Conservation (phyloP, 2,888 invertebrate genomes). For the Lobophora halterata region DNA sequence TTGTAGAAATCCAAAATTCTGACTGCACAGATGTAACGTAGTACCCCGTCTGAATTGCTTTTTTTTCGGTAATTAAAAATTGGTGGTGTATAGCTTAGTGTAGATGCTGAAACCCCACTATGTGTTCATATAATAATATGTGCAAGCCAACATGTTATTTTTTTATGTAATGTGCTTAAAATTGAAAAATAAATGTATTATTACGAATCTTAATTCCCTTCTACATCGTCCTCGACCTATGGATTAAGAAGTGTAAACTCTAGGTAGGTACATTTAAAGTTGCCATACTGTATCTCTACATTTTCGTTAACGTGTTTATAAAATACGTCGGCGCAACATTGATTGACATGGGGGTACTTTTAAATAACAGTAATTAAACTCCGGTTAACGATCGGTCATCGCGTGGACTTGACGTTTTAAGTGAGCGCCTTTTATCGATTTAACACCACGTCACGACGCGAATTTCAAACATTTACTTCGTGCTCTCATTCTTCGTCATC, state of each 20-base stretch:
- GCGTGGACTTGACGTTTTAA: conserved; percentile 53
- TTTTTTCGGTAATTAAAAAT: too few relatives aligned
- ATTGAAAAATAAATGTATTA: too few relatives aligned
- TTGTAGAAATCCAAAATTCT: too few relatives aligned
- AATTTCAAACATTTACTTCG: conserved; percentile 44
- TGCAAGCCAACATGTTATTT: too few relatives aligned
- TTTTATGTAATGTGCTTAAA: too few relatives aligned
- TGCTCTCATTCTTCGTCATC: conserved; percentile 16
- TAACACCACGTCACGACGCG: conserved; percentile 28
- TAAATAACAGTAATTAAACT: conserved; percentile 72
- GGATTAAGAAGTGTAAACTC: not conserved
- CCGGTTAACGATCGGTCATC: conserved; percentile 57
- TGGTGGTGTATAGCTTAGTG: too few relatives aligned
- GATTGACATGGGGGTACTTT: conserved; percentile 63
- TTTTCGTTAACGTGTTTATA: conserved; percentile 40
- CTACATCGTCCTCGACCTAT: too few relatives aligned
- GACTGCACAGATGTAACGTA: too few relatives aligned
- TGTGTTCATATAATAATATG: too few relatives aligned
- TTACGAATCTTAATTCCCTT: too few relatives aligned
- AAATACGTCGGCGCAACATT: conserved; percentile 39
- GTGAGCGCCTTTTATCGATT: conserved; percentile 40
- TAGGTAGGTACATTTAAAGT: not conserved
- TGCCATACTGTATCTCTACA: not conserved
- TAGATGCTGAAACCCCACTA: too few relatives aligned
- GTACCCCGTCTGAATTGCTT: too few relatives aligned